These are phyloP conservation scores for Microtus ochrogaster DNA, from an alignment of 2,113 vertebrate genomes.

Conservation along the genomic window DNA sequence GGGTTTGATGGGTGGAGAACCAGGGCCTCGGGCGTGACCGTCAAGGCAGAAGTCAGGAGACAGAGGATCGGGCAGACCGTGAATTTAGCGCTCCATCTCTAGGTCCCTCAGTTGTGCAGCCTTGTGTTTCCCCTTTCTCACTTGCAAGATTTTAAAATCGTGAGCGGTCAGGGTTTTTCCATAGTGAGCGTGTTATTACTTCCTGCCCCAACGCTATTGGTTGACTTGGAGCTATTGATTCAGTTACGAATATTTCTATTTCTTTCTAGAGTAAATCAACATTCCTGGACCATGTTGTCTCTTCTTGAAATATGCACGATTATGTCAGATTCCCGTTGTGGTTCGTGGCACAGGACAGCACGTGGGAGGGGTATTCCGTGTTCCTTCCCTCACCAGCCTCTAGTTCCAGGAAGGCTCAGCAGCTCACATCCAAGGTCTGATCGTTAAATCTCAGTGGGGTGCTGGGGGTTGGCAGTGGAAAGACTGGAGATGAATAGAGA, in stretches of 20 bases:
- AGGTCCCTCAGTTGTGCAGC: rapidly evolving
- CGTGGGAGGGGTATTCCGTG: no score
- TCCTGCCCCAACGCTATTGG: no score
- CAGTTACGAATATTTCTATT: neutral
- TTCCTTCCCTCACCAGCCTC: neutral
- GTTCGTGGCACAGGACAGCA: neutral
- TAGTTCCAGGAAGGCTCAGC: neutral
- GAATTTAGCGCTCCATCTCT: rapidly evolving
- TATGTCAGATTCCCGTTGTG: neutral
- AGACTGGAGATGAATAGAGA: slow-evolving; percentile 44
- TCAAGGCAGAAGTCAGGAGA: neutral
- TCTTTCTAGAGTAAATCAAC: neutral
- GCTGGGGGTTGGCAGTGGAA: neutral
- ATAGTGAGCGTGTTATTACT: neutral
- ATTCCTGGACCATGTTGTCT: neutral
- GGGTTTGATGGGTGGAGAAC: neutral
- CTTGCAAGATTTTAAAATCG: neutral
- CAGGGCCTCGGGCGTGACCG: rapidly evolving
- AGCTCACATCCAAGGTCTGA: slow-evolving; percentile 16
- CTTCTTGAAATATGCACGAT: neutral
- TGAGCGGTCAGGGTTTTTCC: neutral
- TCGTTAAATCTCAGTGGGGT: neutral
- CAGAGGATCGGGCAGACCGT: rapidly evolving
- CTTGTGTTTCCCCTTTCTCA: neutral
- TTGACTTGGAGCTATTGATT: neutral